These are phyloP conservation scores for Eunapius fragilis DNA, from an alignment of 37 sponge, comb jelly and placozoan species.

Conservation along the genomic window DNA sequence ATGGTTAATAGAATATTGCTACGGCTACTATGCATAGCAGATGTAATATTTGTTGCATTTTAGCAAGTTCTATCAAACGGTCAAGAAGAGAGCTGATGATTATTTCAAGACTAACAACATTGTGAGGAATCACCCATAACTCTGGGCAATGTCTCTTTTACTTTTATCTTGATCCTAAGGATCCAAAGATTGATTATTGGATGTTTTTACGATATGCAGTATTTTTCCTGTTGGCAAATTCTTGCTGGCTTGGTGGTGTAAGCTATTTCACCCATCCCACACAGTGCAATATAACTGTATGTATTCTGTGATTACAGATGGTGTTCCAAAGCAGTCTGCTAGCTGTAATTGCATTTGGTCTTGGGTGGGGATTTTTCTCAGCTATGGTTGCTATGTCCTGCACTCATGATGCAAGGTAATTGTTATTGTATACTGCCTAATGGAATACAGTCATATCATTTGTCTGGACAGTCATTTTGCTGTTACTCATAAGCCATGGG, in stretches of 20 bases:
- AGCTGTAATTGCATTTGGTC: conserved; percentile 36
- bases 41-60: background rate
- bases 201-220: conserved; percentile 84
- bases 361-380: conserved; percentile 73
- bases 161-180: conserved; percentile 32
- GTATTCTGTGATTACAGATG: conserved; percentile 25
- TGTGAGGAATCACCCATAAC: conserved; percentile 33
- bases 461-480: conserved; percentile 84
- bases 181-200: conserved; percentile 87
- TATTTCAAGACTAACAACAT: conserved; percentile 92
- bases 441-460: background rate
- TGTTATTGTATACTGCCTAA: no score
- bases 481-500: conserved; percentile 95
- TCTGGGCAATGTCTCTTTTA: background rate
- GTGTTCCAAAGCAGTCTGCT: conserved; percentile 53
- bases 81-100: conserved; percentile 73
- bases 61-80: conserved; percentile 73
- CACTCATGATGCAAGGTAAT: conserved; percentile 91
- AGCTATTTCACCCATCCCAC: conserved; percentile 12
- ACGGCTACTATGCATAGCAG: no score
- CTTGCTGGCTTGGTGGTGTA: conserved; percentile 54
- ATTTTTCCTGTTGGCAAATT: conserved; percentile 53
- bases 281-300: background rate
- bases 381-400: conserved; percentile 89
- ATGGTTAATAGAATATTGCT: no score